Evolutionary conservation across 1,140 invertebrate species (phyloP).

Genomic region (Epicauta chinensis): DNA sequence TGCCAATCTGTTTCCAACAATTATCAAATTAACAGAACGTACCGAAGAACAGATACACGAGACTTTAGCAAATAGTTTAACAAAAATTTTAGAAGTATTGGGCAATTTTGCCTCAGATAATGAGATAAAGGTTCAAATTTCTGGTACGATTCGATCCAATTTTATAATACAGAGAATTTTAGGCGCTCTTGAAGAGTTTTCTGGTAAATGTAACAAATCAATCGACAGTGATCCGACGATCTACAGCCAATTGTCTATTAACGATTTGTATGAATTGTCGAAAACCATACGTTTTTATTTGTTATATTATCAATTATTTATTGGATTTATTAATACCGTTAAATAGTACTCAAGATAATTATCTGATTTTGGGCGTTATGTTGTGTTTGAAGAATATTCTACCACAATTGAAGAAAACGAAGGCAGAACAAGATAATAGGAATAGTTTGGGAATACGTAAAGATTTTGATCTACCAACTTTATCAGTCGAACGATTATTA

Average conservation of each 20-base stretch:
- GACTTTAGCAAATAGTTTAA: slow-evolving; percentile 59
- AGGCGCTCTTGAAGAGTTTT: slow-evolving; percentile 37
- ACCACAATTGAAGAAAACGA: slow-evolving; percentile 43
- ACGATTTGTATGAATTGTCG: slow-evolving; percentile 36
- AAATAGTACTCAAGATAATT: slow-evolving; percentile 41
- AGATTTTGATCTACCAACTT: slow-evolving; percentile 9
- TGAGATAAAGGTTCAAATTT: slow-evolving; percentile 61
- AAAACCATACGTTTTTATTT: slow-evolving; percentile 34
- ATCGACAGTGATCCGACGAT: slow-evolving; percentile 37
- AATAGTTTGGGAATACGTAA: slow-evolving; percentile 20
- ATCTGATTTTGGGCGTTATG: slow-evolving; percentile 55
- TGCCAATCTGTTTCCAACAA: slow-evolving; percentile 63
- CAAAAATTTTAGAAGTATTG: slow-evolving; percentile 62
- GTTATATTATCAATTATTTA: slow-evolving; percentile 36
- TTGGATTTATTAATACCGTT: slow-evolving; percentile 42
- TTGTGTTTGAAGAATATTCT: slow-evolving; percentile 56
- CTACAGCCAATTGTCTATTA: slow-evolving; percentile 34
- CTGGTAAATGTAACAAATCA: slow-evolving; percentile 34
- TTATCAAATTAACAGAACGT: slow-evolving; percentile 58
- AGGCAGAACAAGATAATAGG: neutral
- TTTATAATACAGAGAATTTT: slow-evolving; percentile 15
- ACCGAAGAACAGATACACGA: slow-evolving; percentile 70
- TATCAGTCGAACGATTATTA: slow-evolving; percentile 26
- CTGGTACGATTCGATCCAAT: neutral
- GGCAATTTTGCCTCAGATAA: slow-evolving; percentile 68